These are phyloP conservation scores for Melitaea cinxia DNA, from an alignment of 1,140 invertebrate genomes.

Conservation along the genomic window DNA sequence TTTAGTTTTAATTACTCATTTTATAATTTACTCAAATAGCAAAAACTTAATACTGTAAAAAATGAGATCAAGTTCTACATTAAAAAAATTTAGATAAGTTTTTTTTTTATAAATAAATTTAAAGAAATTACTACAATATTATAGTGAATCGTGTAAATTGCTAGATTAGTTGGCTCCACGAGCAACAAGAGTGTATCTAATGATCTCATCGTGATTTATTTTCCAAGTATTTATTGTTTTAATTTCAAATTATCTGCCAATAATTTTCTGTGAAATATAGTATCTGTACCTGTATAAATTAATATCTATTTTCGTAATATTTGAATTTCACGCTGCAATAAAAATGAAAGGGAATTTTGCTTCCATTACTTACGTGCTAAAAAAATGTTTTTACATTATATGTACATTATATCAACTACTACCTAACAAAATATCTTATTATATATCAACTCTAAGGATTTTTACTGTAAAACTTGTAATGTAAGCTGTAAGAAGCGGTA, in stretches of 20 bases:
- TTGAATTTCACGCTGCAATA: too few relatives aligned
- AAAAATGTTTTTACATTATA: too few relatives aligned
- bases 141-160: slow-evolving; percentile 17
- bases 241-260: slow-evolving; percentile 11
- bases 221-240: background rate
- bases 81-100: slow-evolving; percentile 12
- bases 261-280: background rate
- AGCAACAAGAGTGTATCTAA: slow-evolving; percentile 44
- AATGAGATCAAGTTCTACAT: background rate
- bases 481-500: too few relatives aligned
- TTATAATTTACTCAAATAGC: background rate
- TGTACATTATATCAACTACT: too few relatives aligned
- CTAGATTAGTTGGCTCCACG: slow-evolving; percentile 49
- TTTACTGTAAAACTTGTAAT: too few relatives aligned
- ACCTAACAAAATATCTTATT: too few relatives aligned
- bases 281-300: background rate
- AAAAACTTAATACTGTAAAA: background rate
- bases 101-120: slow-evolving; percentile 16
- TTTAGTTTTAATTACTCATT: too few relatives aligned
- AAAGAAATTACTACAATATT: slow-evolving; percentile 2
- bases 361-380: too few relatives aligned
- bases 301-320: background rate
- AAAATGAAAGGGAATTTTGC: too few relatives aligned
- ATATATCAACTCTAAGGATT: too few relatives aligned
- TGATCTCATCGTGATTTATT: slow-evolving; percentile 42